Evolutionary conservation across 1,140 invertebrate genomes (phyloP), one percentile per base, ranked within the genome.

Genomic region (Nephila pilipes): DNA sequence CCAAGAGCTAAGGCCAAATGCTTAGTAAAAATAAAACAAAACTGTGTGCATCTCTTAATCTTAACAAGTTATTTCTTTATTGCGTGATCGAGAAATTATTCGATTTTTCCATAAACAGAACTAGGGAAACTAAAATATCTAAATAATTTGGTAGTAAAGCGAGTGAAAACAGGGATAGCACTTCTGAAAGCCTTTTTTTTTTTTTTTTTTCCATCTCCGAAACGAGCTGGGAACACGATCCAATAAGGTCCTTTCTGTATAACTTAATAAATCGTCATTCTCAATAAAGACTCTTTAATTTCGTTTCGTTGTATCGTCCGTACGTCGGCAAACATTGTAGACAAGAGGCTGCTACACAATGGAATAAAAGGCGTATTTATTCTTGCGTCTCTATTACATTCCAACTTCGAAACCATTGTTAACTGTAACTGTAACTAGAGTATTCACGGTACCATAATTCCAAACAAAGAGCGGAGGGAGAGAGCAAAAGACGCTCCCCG

Each of bases 361-460:
- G 18, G 25, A 75, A 75, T 32, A 32, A 16, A 32, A 75, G 65
- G 25, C 1, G 14, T 18, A 18, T 75, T 75, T 25, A 69, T 69
- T 69, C 63, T 5, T 25, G 10, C n/a, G 58, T 65, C 63, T 65
- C n/a, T 65, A n/a, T 65, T 65, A 65, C 63, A 65, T 65, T 65
- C 63, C 10, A 65, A 65, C n/a, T 29, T n/a, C 25, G 65, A 10
- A 32, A 32, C 12, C 25, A 75, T 75, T 75, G 29, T 75, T 75
- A 75, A 75, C 65, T 75, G 29, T 29, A 69, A 25, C 63, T 25
- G 25, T 25, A 69, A 69, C 63, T 69, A 29, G 65, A 75, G 65
- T 32, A 75, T 75, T 75, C 69, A 75, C 14, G 32, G 18, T 1
- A 29, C 69, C 4, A 75, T 75, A 36, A 32, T 75, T 75, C 12